Base-by-base conservation (phyloP, 2,797 vertebrate genomes). In the Hybognathus amarus region DNA sequence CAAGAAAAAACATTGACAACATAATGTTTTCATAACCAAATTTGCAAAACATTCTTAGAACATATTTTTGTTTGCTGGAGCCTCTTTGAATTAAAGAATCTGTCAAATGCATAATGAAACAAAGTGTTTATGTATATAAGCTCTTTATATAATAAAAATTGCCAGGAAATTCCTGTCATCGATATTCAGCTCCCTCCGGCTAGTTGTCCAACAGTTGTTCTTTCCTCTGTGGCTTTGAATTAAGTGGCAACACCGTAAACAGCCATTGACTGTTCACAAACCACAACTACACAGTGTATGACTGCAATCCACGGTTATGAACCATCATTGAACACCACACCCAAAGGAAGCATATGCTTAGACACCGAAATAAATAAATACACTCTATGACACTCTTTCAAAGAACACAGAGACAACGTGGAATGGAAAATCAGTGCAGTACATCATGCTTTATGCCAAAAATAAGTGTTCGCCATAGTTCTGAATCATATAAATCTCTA, bases 341-440 rank as follows among this genome's bases (percentile, higher is more conserved):
- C 68, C 68, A 59, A 45, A 42, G 3, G 10, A 30, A 47, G 18
- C 40, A 77, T 47, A 77, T 42, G 56, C 24, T 80, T 70, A 30
- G 36, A 30, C 10, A 45, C 24, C 67, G 50, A 63, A 20, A 71
- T 33, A 15, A 69, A 80, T 47, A 63, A 81, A 81, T 33, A 45
- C 20, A 5, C 18, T 45, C 54, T 61, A 38, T 45, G 24, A 66
- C 12, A 36, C 5, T 27, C 15, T 76, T 61, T 56, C 12, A 76
- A 50, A 24, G 15, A 17, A 50, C 24, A 61, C 52, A 63, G 54
- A 12, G 33, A 61, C 3, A 0, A n/a, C 1, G 1, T 42, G n/a
- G 15, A 80, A 80, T 68, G 47, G 33, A 56, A 68, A 80, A 71
- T n/a, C 38, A 11, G 17, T 24, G 40, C 38, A 15, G 1, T 33